Evolutionary conservation across 2,797 vertebrate species (phyloP).

Genomic region (Adelosebastes latens): DNA sequence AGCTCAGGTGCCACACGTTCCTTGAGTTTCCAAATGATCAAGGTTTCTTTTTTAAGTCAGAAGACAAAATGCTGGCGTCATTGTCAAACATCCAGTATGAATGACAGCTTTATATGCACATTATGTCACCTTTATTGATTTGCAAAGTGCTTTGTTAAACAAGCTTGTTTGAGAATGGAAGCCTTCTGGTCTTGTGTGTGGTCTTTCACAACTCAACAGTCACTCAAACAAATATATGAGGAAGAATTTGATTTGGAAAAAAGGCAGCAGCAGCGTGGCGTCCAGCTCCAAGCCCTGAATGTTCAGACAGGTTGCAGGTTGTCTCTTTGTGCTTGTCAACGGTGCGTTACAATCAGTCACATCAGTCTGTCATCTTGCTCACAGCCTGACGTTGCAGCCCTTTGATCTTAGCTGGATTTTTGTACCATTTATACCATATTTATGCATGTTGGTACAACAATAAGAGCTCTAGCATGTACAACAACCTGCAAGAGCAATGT

Average conservation of each 20-base stretch:
- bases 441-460: constrained; percentile 9
- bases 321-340: neutral
- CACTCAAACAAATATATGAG: neutral
- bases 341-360: constrained; percentile 15
- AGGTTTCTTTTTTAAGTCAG: no score
- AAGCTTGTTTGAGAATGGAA: neutral
- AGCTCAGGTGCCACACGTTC: neutral
- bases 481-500: constrained; percentile 7
- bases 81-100: neutral
- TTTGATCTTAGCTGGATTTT: constrained; percentile 38
- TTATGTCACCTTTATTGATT: neutral
- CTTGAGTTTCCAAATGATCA: neutral
- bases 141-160: neutral
- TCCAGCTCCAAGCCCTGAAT: neutral
- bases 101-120: neutral
- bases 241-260: neutral
- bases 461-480: constrained; percentile 3
- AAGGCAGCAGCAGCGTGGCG: neutral
- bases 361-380: neutral
- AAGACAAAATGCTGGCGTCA: no score
- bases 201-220: neutral
- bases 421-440: constrained; percentile 8
- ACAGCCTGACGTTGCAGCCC: neutral
- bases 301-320: neutral
- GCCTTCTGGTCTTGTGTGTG: neutral